These are phyloP conservation scores for Coregonus suidteri DNA, from an alignment of 2,797 vertebrate species.

Conservation along the genomic window DNA sequence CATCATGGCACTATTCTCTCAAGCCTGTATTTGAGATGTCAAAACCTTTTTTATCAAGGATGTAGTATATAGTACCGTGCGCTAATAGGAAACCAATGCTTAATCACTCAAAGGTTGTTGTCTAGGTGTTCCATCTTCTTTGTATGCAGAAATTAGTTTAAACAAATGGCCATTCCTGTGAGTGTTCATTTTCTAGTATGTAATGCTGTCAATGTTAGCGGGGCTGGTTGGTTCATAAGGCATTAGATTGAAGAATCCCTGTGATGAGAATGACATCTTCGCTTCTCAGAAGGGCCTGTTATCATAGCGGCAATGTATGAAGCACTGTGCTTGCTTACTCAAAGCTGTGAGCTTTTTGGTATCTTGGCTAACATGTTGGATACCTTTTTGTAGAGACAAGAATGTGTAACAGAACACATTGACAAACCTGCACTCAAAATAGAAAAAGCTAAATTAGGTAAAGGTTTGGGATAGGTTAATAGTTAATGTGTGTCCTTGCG, in stretches of 20 bases:
- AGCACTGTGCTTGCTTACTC: too few species aligned
- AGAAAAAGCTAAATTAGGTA: background rate
- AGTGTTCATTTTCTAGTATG: background rate
- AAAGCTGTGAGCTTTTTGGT: background rate
- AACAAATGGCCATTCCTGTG: background rate
- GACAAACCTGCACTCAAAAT: background rate
- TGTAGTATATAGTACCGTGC: too few species aligned
- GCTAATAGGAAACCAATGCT: background rate
- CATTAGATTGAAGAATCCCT: background rate
- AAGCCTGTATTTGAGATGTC: background rate
- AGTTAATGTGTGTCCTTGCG: background rate
- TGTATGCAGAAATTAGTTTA: background rate
- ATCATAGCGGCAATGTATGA: background rate
- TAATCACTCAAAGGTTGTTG: background rate
- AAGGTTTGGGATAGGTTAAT: background rate
- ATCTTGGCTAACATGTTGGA: background rate
- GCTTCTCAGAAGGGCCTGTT: too few species aligned
- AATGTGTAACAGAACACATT: slow-evolving; percentile 1
- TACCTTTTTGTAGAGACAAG: background rate
- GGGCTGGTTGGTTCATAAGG: background rate
- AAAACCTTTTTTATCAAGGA: background rate
- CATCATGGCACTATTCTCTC: background rate
- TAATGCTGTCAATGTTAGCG: background rate
- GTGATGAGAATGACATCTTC: background rate
- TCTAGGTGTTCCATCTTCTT: background rate